Base-by-base conservation (phyloP, 2,888 invertebrate genomes). In the Ypsolopha scabrella region DNA sequence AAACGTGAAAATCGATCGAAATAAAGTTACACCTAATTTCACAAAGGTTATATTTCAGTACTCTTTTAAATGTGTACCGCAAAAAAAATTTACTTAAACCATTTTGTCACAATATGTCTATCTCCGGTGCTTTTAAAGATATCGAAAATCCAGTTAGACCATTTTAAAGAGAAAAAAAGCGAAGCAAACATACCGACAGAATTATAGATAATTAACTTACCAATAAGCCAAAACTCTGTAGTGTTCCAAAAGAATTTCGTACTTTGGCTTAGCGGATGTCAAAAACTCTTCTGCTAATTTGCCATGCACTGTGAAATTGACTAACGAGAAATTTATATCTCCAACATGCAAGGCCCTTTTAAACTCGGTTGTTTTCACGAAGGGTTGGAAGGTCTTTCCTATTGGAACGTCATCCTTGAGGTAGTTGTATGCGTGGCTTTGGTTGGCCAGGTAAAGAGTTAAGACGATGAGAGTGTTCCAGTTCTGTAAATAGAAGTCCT, bases 321-420 rank as follows among this genome's bases (percentile, higher is more conserved):
- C 60, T 49, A 70, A 74, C 9, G 58, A 58, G 56, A 71, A 78
- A 1, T 59, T 51, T 0, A 77, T 71, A 41, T 74, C 71, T 0
- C 85, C 83, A 0, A 83, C 82, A 52, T 86, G 85, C 4, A 86
- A 52, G 0, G 83, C 85, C 9, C 60, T 64, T 58, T 72, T 79
- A 0, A 81, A 60, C 13, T 72, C 72, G 0, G 73, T 56, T 1
- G 54, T 60, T 9, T 57, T 58, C 3, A 86, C 58, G 52, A 71
- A 74, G 0, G 39, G 35, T 0, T 57, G 34, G 54, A 68, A 83
- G 7, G 51, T 58, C 7, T 9, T 43, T 24, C 24, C 24, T 24
- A 24, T 24, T 24, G 24, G 24, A 24, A 24, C n/a, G 0, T 75
- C 70, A 56, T 85, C 80, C 1, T 56, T 59, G 0, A 86, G 65